These are phyloP conservation scores for Macrotus californicus DNA, from an alignment of 2,113 vertebrate genomes.

Conservation along the genomic window DNA sequence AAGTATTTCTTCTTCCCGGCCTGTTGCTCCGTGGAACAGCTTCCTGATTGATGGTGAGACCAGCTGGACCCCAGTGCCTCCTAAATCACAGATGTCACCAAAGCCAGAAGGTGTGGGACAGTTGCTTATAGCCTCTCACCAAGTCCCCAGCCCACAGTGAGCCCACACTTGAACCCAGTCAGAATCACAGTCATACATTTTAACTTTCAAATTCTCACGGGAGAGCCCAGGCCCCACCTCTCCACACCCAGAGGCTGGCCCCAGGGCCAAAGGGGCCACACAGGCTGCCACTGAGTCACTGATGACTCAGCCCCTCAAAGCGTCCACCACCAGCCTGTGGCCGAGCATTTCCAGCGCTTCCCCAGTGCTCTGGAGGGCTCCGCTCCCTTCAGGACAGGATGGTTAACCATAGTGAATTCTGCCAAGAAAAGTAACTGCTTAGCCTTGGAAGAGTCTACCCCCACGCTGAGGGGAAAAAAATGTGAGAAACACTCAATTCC, in stretches of 20 bases:
- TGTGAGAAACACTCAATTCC: background rate
- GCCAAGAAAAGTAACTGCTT: background rate
- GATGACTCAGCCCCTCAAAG: background rate
- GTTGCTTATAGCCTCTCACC: background rate
- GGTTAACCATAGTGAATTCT: background rate
- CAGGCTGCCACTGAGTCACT: background rate
- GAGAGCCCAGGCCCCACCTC: rapidly evolving
- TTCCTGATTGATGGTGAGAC: background rate
- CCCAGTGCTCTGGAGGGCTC: rapidly evolving
- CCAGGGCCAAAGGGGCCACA: background rate
- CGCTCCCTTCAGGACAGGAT: background rate
- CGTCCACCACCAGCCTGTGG: background rate
- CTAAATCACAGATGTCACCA: background rate
- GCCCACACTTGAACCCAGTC: background rate
- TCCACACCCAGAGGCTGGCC: background rate
- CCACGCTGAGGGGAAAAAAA: rapidly evolving
- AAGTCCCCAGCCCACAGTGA: background rate
- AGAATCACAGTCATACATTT: rapidly evolving
- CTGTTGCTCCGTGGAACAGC: rapidly evolving
- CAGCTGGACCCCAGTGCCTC: background rate
- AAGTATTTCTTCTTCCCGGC: background rate
- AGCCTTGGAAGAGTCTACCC: background rate
- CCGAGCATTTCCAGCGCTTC: background rate
- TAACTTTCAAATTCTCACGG: background rate
- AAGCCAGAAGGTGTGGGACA: background rate